Conservation (phyloP, 2,113 vertebrate species). For the Opisthocomus hoazin region DNA sequence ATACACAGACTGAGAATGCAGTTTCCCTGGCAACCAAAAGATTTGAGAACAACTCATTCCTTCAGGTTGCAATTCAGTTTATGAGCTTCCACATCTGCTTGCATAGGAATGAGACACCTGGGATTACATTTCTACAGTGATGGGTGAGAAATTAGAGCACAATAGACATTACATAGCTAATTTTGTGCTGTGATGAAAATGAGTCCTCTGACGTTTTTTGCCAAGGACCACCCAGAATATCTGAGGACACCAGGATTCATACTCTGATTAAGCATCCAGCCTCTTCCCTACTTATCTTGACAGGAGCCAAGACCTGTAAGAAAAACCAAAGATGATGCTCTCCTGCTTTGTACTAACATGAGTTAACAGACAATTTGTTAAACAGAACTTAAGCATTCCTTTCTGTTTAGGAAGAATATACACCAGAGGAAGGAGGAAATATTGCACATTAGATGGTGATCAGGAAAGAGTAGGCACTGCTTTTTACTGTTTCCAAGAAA, state of each 20-base stretch:
- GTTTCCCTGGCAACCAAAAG: slow-evolving; percentile 67
- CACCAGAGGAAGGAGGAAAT: background rate
- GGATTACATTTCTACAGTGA: slow-evolving; percentile 46
- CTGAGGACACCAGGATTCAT: background rate
- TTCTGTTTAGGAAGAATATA: background rate
- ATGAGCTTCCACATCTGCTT: slow-evolving; percentile 58
- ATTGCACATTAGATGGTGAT: background rate
- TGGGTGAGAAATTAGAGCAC: slow-evolving; percentile 48
- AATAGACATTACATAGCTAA: slow-evolving; percentile 34
- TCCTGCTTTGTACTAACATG: background rate
- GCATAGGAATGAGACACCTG: slow-evolving; percentile 58
- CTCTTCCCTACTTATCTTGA: background rate
- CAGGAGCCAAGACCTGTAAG: background rate
- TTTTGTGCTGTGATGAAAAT: slow-evolving; percentile 37
- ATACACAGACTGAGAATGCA: background rate
- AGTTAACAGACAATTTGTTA: background rate
- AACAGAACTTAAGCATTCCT: background rate
- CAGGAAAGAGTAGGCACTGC: background rate
- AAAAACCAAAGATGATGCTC: background rate
- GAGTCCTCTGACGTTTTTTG: background rate
- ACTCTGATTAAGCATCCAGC: background rate
- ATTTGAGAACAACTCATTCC: slow-evolving; percentile 13
- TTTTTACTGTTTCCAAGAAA: background rate
- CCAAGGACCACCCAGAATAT: background rate
- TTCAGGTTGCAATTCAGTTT: slow-evolving; percentile 65